Base-by-base conservation (phyloP, 2,797 vertebrate genomes). In the Huso huso region DNA sequence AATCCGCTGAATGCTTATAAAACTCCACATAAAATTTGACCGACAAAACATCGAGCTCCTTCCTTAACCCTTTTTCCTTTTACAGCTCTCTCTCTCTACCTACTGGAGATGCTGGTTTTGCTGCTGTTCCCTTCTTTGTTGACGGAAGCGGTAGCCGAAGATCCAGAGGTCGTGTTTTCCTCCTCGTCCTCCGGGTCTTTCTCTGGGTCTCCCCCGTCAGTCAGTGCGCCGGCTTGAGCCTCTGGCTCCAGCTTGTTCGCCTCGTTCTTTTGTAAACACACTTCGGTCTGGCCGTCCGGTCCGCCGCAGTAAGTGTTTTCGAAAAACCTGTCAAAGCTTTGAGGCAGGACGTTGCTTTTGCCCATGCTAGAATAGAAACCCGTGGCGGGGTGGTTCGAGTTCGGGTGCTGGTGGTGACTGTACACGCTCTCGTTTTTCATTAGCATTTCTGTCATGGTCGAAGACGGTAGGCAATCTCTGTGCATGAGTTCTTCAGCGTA, bases 1-100 rank as follows among this genome's bases (percentile, higher is more conserved):
- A 97, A 96, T 93, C 93, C 93, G 93, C 94, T 93, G 92, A 96
- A 95, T 93, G 95, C 95, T 97, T 97, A 97, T 97, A 97, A 97
- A 97, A 97, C 89, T 94, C 90, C 94, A 96, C 94, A 97, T 97
- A 97, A 97, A 97, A 94, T 92, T 88, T 91, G 94, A 93, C 93
- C 93, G 94, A 95, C 93, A 94, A 94, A 95, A 95, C 92, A 95
- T 90, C 89, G 90, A 91, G 92, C 89, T 93, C 88, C 89, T 91
- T 89, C 15, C 90, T 92, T 93, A 91, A 94, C 15, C 15, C 92
- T 93, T 89, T 88, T 84, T 87, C 87, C 85, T 83, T 89, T 91
- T 91, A 91, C 93, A 71, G 91, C 93, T 18, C 15, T 18, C 15
- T 87, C 23, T 83, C 80, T 83, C 84, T 94, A 98, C 96, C 93